phyloP scores from a whole-genome alignment of 2,888 invertebrate genomes.

The Hypselothyrea guttata region DNA sequence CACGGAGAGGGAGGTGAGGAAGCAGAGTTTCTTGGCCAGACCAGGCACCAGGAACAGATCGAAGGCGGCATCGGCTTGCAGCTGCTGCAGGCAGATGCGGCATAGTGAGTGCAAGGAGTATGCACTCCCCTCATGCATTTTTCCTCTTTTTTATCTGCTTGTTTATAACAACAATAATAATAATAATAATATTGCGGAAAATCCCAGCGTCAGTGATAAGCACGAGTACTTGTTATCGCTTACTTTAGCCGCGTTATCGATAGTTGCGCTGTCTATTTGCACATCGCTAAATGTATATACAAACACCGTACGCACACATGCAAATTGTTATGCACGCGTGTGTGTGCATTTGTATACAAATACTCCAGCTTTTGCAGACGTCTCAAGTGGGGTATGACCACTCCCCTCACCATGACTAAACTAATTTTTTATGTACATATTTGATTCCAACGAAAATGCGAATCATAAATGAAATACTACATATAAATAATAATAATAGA shows the following conservation, averaged over 20 bases:
- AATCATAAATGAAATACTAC: too few relatives aligned
- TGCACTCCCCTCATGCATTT: conserved; percentile 53
- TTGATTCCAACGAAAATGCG: too few relatives aligned
- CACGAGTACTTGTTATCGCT: conserved; percentile 26
- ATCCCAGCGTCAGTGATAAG: conserved; percentile 33
- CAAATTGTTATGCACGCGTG: too few relatives aligned
- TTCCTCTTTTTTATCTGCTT: not conserved
- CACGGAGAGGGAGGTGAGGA: conserved; percentile 76
- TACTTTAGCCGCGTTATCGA: conserved; percentile 19
- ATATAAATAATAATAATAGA: too few relatives aligned
- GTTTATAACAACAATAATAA: conserved; percentile 12
- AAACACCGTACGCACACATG: too few relatives aligned
- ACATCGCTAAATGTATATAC: too few relatives aligned
- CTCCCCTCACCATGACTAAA: too few relatives aligned
- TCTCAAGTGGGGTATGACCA: too few relatives aligned
- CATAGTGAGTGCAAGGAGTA: conserved; percentile 73
- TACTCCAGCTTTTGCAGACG: too few relatives aligned
- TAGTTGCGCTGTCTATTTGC: not conserved
- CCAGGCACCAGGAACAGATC: conserved; percentile 75
- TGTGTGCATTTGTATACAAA: too few relatives aligned
- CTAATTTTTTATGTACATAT: too few relatives aligned
- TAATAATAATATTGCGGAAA: conserved; percentile 25
- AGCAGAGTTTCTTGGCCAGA: conserved; percentile 74
- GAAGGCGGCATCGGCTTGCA: conserved; percentile 57
- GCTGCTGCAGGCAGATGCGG: conserved; percentile 76